Base-by-base conservation (phyloP, 2,888 invertebrate genomes). In the Parnassius smintheus region DNA sequence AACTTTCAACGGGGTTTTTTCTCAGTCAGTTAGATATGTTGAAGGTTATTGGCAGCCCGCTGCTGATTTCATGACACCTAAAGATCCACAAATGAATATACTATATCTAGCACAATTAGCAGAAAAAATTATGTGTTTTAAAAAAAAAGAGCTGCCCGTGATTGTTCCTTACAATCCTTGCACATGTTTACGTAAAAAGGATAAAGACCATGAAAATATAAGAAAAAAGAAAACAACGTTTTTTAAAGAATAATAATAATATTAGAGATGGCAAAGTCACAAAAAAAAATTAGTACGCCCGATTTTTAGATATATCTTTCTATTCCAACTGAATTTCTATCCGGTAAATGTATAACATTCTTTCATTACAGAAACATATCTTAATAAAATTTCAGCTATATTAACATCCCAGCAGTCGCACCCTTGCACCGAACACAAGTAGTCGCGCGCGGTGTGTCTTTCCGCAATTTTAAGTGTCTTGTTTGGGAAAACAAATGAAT, bases 1-100 rank as follows among this genome's bases (percentile, higher is more conserved):
- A 66, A 82, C 86, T 2, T 83, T 90, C 65, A 82, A 91, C 53
- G 85, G 94, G 9, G 78, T 86, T 54, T 93, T 94, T 81, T 94
- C 94, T 1, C 94, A 94, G 76, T 94, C 94, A 8, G 89, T 85
- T 76, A 83, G 80, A 58, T 79, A 90, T 48, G 71, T 83, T 51
- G 72, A 87, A 59, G 86, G 83, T 25, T 69, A 72, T 67, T 93
- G 93, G 93, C 70, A 67, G 61, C 93, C 93, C 25, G 89, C 87
- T 11, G 71, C 61, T 48, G 74, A 84, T 66, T 91, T 73, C 71
- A 68, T 82, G 61, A 42, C 80, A 62, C 90, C 91, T 2, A 83
- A 74, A 72, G 89, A 90, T 73, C 74, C 80, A 9, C 73, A 85
- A 64, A 77, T 91, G 62, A 85, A 78, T 64, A 63, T 91, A 50